Percentiles rank a stretch among this genome's conserved stretches.
phyloP scores from a whole-genome alignment of 2,888 invertebrate genomes.

The Lasioglossum pauxillum region DNA sequence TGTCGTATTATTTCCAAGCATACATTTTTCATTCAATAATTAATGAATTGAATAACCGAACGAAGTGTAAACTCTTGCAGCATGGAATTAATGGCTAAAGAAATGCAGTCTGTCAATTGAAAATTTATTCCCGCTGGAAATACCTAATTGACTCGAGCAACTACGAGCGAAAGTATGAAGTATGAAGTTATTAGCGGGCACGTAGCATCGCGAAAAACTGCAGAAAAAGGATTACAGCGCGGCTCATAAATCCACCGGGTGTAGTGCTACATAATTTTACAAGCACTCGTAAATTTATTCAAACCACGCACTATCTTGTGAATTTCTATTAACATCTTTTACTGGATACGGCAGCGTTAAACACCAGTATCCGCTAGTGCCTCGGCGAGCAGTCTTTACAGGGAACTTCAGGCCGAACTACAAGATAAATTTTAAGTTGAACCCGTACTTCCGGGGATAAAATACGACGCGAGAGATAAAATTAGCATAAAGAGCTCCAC shows the following conservation, averaged over 20 bases:
- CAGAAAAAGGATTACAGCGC: background rate
- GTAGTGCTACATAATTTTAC: background rate
- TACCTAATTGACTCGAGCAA: background rate
- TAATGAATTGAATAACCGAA: background rate
- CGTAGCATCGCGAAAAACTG: background rate
- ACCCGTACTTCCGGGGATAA: constrained; percentile 4
- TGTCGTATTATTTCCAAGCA: no score
- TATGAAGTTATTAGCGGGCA: constrained; percentile 1
- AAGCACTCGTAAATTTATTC: constrained; percentile 7
- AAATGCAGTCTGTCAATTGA: background rate
- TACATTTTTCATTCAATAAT: background rate
- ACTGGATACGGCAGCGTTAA: background rate
- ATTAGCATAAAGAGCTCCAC: background rate
- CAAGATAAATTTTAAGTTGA: constrained; percentile 14
- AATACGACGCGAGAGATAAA: constrained; percentile 5
- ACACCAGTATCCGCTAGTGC: background rate
- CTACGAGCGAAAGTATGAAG: background rate
- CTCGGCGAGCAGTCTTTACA: background rate
- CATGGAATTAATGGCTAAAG: background rate
- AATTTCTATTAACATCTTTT: constrained; percentile 34
- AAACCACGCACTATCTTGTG: constrained; percentile 11
- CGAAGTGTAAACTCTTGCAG: background rate
- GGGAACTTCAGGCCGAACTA: background rate
- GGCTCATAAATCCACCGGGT: background rate
- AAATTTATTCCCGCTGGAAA: background rate